These are phyloP conservation scores for Paedocypris micromegethes DNA, from an alignment of 2,797 vertebrate genomes.

Conservation along the genomic window DNA sequence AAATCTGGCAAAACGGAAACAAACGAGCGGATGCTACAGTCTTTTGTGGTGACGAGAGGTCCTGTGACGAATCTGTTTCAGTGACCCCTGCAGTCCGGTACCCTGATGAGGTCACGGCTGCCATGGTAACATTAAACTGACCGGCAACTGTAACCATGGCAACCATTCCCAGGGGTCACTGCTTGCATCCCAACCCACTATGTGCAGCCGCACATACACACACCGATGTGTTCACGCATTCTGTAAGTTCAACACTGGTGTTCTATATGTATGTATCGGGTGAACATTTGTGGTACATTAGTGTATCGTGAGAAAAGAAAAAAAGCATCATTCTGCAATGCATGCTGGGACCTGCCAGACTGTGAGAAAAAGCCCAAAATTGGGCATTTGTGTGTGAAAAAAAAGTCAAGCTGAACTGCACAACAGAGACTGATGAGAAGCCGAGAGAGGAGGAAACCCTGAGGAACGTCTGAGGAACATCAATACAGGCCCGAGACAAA, in stretches of 20 bases:
- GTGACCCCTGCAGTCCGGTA: constrained; percentile 68
- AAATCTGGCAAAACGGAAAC: not conserved
- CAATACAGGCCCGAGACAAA: constrained; percentile 16
- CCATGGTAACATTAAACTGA: constrained; percentile 74
- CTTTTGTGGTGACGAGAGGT: not conserved
- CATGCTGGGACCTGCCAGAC: no score
- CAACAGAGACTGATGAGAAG: not conserved
- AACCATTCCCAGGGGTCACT: constrained; percentile 62
- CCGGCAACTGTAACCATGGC: constrained; percentile 65
- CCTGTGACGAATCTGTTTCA: constrained; percentile 57
- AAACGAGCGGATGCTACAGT: not conserved
- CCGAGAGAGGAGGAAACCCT: not conserved
- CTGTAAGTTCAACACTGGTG: no score
- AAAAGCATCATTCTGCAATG: no score
- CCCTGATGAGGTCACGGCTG: constrained; percentile 58
- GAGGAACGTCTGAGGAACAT: constrained; percentile 13
- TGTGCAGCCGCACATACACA: constrained; percentile 4
- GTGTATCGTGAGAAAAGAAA: no score
- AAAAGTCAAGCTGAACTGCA: constrained; percentile 1
- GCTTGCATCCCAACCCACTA: constrained; percentile 43
- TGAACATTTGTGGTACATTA: no score
- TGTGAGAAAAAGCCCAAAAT: no score
- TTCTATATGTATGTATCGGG: no score
- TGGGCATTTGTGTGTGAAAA: not conserved
- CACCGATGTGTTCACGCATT: not conserved